These are phyloP conservation scores for Hypsibius dujardini DNA, from an alignment of 1,140 invertebrate genomes.

Conservation along the genomic window DNA sequence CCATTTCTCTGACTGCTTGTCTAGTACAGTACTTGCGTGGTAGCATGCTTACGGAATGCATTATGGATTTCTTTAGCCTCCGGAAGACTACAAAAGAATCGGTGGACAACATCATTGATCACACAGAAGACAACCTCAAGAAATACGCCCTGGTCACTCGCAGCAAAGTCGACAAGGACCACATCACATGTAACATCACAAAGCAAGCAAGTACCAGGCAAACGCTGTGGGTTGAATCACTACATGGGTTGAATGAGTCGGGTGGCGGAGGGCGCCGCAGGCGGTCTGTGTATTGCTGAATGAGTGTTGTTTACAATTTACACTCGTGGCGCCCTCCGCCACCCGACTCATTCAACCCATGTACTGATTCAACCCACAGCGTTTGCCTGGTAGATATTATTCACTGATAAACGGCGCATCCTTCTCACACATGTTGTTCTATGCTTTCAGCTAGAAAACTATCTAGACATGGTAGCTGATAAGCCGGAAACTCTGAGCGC, in stretches of 20 bases:
- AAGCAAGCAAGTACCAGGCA: background rate
- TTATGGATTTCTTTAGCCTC: background rate
- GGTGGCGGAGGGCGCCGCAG: no score
- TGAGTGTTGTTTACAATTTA: no score
- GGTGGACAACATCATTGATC: background rate
- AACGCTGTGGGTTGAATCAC: no score
- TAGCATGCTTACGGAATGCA: background rate
- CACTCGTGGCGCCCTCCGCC: no score
- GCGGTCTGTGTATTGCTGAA: no score
- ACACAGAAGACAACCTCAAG: background rate
- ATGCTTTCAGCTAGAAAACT: background rate
- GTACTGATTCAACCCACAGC: no score
- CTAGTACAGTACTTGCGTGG: no score
- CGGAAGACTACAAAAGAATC: background rate
- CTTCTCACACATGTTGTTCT: background rate
- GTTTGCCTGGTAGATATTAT: no score
- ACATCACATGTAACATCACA: constrained; percentile 5
- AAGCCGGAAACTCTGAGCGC: background rate
- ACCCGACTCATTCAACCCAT: no score
- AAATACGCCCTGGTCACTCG: background rate
- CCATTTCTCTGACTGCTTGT: no score
- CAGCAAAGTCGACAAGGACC: background rate
- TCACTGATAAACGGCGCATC: no score
- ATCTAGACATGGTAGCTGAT: background rate
- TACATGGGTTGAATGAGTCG: no score